A percentile compares a stretch with the other conserved stretches of the same genome.
Evolutionary conservation across 2,113 vertebrate genomes (phyloP).

Genomic region (Rissa tridactyla): DNA sequence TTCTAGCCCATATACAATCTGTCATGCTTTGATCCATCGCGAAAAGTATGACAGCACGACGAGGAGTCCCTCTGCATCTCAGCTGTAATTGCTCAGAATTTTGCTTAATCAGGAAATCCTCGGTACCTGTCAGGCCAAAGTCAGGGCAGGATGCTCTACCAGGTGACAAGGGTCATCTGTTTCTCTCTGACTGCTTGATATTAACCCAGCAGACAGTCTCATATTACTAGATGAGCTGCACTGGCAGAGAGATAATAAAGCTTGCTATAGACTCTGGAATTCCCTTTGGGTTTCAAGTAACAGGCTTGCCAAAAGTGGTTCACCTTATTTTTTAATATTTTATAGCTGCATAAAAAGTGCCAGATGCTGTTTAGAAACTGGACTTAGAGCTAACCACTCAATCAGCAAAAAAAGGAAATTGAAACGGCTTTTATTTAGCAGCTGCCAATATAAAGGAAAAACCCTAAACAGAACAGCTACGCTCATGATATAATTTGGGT

Average conservation of each 20-base stretch:
- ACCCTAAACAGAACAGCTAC: not conserved
- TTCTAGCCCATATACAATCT: not conserved
- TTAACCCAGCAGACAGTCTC: not conserved
- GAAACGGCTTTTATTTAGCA: not conserved
- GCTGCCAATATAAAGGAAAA: not conserved
- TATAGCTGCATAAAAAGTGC: not conserved
- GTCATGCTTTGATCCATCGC: not conserved
- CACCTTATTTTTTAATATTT: slow-evolving; percentile 60
- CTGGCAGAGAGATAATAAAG: slow-evolving; percentile 19
- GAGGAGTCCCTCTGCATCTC: not conserved
- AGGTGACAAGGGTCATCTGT: not conserved
- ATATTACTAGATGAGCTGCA: not conserved
- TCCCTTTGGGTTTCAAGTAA: slow-evolving; percentile 35
- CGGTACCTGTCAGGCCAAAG: not conserved
- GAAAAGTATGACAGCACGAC: not conserved
- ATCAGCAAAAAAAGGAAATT: not conserved
- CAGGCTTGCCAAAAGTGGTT: slow-evolving; percentile 14
- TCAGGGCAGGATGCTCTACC: not conserved
- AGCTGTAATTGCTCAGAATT: not conserved
- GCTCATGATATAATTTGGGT: not conserved
- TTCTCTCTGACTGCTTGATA: not conserved
- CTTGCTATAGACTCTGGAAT: slow-evolving; percentile 14
- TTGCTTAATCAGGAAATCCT: slow-evolving; percentile 13
- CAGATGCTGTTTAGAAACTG: slow-evolving; percentile 28
- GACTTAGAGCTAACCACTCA: not conserved